Percentiles rank a stretch among this genome's conserved stretches.
These are phyloP conservation scores for Strix occidentalis DNA, from an alignment of 2,797 vertebrate genomes.

Conservation along the genomic window DNA sequence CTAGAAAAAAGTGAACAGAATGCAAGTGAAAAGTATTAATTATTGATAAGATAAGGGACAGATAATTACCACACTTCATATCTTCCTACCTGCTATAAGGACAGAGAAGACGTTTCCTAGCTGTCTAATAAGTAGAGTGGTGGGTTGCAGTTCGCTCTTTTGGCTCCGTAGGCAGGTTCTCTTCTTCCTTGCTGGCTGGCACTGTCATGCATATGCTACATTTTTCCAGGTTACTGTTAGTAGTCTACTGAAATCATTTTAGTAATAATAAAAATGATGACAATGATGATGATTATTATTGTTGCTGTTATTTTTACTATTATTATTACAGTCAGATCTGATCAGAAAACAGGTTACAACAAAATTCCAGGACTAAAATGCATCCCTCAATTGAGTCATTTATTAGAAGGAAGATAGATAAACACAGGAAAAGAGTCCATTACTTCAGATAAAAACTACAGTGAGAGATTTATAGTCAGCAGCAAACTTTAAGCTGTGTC, in stretches of 20 bases:
- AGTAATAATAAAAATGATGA: not conserved
- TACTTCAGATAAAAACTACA: not conserved
- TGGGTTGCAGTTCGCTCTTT: conserved; percentile 18
- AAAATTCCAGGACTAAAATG: not conserved
- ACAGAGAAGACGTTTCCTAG: not conserved
- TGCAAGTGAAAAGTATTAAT: conserved; percentile 41
- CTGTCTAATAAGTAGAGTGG: not conserved
- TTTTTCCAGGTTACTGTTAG: not conserved
- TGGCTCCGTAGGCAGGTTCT: not conserved
- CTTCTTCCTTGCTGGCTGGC: not conserved
- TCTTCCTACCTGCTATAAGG: conserved; percentile 14
- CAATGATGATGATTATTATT: too few relatives aligned
- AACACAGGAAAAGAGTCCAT: not conserved
- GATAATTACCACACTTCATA: conserved; percentile 32
- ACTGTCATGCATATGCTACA: not conserved
- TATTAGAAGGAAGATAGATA: not conserved
- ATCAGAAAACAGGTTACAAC: not conserved
- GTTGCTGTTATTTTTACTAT: too few relatives aligned
- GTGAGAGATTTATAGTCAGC: not conserved
- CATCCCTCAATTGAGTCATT: not conserved
- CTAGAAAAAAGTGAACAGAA: conserved; percentile 10
- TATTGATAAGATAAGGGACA: conserved; percentile 42
- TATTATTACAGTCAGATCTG: not conserved
- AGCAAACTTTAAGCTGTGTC: not conserved
- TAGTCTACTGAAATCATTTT: not conserved